Evolutionary conservation across 2,797 vertebrate species (phyloP).

Genomic region (Oreochromis mossambicus): DNA sequence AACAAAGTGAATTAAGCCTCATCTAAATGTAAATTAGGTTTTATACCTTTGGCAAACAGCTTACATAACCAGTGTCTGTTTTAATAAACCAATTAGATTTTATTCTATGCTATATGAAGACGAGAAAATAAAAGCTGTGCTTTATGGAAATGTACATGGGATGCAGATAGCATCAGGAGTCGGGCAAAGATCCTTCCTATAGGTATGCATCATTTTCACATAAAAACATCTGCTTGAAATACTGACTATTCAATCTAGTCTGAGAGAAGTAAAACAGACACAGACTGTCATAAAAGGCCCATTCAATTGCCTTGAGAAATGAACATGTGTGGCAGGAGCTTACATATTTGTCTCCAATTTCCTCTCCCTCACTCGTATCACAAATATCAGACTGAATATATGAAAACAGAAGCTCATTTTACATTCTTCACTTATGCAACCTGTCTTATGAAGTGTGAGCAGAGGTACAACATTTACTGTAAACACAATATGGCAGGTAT

Average conservation of each 20-base stretch:
- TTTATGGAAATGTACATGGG: constrained; percentile 42
- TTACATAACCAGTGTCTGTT: constrained; percentile 74
- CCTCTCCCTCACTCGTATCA: constrained; percentile 32
- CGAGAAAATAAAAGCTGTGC: constrained; percentile 57
- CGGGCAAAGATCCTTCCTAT: constrained; percentile 26
- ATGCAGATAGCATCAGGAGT: constrained; percentile 20
- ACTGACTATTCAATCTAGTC: constrained; percentile 29
- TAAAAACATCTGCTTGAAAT: constrained; percentile 50
- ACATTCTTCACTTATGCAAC: background rate
- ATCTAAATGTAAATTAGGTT: constrained; percentile 82
- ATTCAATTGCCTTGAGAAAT: constrained; percentile 44
- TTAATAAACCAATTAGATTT: constrained; percentile 75
- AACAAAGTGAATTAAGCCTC: constrained; percentile 75
- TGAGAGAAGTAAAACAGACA: constrained; percentile 27
- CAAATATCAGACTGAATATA: constrained; percentile 11
- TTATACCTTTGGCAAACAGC: constrained; percentile 77
- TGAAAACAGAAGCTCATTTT: constrained; percentile 22
- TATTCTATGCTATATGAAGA: constrained; percentile 57
- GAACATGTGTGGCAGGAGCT: background rate
- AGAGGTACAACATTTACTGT: background rate
- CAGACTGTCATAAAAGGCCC: constrained; percentile 29
- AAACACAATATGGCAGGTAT: background rate
- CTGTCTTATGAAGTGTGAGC: background rate
- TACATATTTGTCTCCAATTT: constrained; percentile 38
- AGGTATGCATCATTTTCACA: constrained; percentile 47